phyloP scores from a whole-genome alignment of 1,140 invertebrate species.

The Grapholita molesta region DNA sequence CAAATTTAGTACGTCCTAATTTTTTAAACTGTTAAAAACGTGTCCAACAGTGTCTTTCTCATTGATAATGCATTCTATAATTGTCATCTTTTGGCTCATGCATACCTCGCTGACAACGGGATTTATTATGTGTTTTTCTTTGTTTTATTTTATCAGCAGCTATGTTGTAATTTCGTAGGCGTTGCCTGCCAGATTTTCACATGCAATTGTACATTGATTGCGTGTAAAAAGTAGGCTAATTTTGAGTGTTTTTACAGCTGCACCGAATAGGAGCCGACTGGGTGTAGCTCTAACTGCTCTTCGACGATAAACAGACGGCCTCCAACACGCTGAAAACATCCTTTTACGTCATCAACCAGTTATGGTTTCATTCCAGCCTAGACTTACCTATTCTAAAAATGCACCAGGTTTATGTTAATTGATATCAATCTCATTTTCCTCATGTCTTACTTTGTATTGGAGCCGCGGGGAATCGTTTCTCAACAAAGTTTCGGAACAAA shows the following conservation, averaged over 20 bases:
- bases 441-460: too few species aligned
- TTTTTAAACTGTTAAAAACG: too few species aligned
- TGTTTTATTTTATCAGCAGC: constrained; percentile 36
- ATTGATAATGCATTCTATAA: not conserved
- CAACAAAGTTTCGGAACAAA: not conserved
- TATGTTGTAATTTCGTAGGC: constrained; percentile 45
- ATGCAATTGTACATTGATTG: constrained; percentile 50
- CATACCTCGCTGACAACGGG: not conserved
- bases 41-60: not conserved
- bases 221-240: constrained; percentile 56
- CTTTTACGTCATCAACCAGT: constrained; percentile 73
- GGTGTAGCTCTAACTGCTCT: constrained; percentile 64
- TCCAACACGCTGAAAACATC: constrained; percentile 73
- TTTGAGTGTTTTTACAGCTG: constrained; percentile 73
- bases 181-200: constrained; percentile 41
- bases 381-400: not conserved
- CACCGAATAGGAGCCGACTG: constrained; percentile 61
- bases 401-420: not conserved
- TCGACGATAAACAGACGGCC: constrained; percentile 74
- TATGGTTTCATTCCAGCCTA: constrained; percentile 51
- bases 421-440: not conserved
- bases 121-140: not conserved
- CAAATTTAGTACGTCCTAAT: too few species aligned
- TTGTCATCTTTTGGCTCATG: not conserved
- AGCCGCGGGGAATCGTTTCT: too few species aligned